Evolutionary conservation across 1,140 invertebrate species (phyloP).

Genomic region (Bombus vancouverensis): DNA sequence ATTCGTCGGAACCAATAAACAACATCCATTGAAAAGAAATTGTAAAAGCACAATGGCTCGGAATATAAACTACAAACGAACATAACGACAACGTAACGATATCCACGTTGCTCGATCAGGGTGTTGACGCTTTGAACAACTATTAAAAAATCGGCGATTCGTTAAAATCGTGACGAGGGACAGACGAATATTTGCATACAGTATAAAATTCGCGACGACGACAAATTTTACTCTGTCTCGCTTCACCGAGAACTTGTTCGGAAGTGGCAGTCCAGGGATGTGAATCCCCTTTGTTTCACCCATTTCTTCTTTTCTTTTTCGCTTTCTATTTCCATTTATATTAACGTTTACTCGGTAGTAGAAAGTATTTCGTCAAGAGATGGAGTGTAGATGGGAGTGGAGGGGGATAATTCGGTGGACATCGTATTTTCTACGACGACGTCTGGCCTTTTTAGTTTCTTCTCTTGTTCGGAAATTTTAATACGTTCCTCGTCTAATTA

Average conservation of each 20-base stretch:
- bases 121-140: not conserved
- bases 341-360: conserved; percentile 63
- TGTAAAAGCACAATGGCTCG: not conserved
- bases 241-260: not conserved
- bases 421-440: conserved; percentile 41
- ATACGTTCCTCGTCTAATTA: conserved; percentile 54
- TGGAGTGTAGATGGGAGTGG: not conserved
- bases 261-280: conserved; percentile 12
- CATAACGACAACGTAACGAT: not conserved
- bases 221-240: not conserved
- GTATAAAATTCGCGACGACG: conserved; percentile 12
- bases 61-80: not conserved
- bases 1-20: not conserved
- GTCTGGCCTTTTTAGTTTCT: not conserved
- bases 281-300: not conserved
- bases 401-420: conserved; percentile 47
- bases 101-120: not conserved
- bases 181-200: not conserved
- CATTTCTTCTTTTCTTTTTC: not conserved
- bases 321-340: conserved; percentile 33
- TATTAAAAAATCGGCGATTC: conserved; percentile 1
- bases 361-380: conserved; percentile 57
- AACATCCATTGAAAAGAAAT: not conserved
- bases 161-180: conserved; percentile 6
- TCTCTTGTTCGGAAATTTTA: not conserved